phyloP scores from a whole-genome alignment of 1,140 invertebrate species.

The Lanistes nyassanus region DNA sequence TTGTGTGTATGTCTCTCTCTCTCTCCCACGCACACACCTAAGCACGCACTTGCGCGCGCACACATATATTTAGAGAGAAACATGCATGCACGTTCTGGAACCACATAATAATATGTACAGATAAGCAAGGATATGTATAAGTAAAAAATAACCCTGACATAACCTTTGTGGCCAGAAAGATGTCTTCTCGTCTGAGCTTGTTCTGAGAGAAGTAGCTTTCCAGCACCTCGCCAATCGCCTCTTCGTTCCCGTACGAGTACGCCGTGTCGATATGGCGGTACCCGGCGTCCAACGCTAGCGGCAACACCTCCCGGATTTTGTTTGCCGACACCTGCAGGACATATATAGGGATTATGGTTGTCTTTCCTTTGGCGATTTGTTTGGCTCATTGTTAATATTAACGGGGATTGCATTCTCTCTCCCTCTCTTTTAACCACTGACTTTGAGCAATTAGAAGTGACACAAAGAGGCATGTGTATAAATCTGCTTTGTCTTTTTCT shows the following conservation, averaged over 20 bases:
- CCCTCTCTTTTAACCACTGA: no score
- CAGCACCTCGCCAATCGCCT: constrained; percentile 42
- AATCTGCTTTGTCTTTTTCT: no score
- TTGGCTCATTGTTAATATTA: no score
- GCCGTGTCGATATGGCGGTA: constrained; percentile 51
- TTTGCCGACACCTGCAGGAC: background rate
- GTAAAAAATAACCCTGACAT: background rate
- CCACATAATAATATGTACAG: no score
- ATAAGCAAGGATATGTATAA: background rate
- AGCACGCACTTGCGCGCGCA: constrained; percentile 10
- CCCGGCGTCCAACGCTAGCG: constrained; percentile 41
- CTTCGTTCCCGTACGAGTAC: constrained; percentile 42
- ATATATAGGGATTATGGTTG: no score
- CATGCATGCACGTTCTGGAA: background rate
- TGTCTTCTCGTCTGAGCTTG: constrained; percentile 40
- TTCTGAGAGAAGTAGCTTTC: constrained; percentile 38
- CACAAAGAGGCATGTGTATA: no score
- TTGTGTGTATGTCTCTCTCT: no score
- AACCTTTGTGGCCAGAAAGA: constrained; percentile 50
- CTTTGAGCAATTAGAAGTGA: no score
- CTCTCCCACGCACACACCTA: background rate
- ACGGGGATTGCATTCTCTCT: no score
- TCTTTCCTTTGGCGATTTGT: no score
- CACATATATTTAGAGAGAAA: background rate
- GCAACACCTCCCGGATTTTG: constrained; percentile 22